These are phyloP conservation scores for Pangasius djambal DNA, from an alignment of 2,797 vertebrate genomes.

Conservation along the genomic window DNA sequence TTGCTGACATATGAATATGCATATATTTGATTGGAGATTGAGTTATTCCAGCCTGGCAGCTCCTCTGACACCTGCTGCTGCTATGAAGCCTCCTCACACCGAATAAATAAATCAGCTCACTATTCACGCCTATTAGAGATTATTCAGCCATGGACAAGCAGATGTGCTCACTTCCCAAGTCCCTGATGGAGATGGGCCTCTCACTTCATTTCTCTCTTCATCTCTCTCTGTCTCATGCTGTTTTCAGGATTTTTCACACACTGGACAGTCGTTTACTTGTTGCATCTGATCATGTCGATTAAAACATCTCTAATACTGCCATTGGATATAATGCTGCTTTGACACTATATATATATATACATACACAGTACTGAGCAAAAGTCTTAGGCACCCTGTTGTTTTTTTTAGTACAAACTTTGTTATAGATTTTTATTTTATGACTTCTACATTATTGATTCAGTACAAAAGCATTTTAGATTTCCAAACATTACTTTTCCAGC, in stretches of 20 bases:
- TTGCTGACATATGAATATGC: constrained; percentile 1
- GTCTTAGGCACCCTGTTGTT: too few relatives aligned
- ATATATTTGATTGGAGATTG: constrained; percentile 10
- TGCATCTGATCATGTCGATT: background rate
- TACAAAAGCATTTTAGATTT: too few relatives aligned
- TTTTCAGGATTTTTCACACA: background rate
- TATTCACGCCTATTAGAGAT: constrained; percentile 18
- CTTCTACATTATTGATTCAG: too few relatives aligned
- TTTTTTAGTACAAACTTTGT: too few relatives aligned
- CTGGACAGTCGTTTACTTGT: background rate
- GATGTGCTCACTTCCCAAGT: background rate
- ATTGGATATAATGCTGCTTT: background rate
- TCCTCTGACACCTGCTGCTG: constrained; percentile 25
- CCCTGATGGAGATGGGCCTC: background rate
- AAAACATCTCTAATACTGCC: background rate
- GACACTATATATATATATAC: background rate
- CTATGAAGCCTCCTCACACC: constrained; percentile 25
- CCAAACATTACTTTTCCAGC: too few relatives aligned
- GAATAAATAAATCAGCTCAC: constrained; percentile 30
- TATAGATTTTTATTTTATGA: too few relatives aligned
- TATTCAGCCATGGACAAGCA: constrained; percentile 4
- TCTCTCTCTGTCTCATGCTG: background rate
- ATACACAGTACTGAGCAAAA: too few relatives aligned
- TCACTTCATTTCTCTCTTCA: background rate
- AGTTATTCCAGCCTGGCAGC: constrained; percentile 24